Evolutionary conservation across 2,113 vertebrate species (phyloP).

Genomic region (Arvicanthis niloticus): DNA sequence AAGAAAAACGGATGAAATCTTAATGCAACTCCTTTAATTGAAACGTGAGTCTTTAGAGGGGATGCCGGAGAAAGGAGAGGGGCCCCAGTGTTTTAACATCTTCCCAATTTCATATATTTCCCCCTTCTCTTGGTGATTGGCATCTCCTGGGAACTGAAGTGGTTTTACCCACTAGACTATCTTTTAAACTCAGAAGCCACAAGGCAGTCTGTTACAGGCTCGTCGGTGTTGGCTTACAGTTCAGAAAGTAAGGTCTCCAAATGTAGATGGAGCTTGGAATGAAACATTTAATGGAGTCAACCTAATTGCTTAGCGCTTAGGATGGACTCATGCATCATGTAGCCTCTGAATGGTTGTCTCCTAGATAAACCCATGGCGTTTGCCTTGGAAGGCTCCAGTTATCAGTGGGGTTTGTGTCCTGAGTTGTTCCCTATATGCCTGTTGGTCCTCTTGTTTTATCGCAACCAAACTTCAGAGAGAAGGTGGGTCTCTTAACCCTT

Average conservation of each 20-base stretch:
- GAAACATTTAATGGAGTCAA: neutral
- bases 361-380: neutral
- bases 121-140: neutral
- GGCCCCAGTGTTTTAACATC: neutral
- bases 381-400: neutral
- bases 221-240: neutral
- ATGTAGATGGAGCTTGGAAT: neutral
- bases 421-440: neutral
- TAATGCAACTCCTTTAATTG: neutral
- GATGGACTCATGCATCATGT: neutral
- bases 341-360: neutral
- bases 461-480: neutral
- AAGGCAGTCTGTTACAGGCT: neutral
- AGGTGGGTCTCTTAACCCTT: neutral
- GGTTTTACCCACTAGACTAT: neutral
- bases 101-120: constrained; percentile 31
- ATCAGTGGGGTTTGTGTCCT: neutral
- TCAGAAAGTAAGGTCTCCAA: constrained; percentile 46
- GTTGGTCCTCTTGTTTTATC: neutral
- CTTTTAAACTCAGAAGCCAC: constrained; percentile 35
- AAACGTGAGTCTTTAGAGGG: neutral
- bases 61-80: neutral
- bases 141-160: neutral
- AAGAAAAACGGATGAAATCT: constrained; percentile 28
- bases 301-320: neutral